These are phyloP conservation scores for Pagrus major DNA, from an alignment of 2,113 vertebrate genomes.

Conservation along the genomic window DNA sequence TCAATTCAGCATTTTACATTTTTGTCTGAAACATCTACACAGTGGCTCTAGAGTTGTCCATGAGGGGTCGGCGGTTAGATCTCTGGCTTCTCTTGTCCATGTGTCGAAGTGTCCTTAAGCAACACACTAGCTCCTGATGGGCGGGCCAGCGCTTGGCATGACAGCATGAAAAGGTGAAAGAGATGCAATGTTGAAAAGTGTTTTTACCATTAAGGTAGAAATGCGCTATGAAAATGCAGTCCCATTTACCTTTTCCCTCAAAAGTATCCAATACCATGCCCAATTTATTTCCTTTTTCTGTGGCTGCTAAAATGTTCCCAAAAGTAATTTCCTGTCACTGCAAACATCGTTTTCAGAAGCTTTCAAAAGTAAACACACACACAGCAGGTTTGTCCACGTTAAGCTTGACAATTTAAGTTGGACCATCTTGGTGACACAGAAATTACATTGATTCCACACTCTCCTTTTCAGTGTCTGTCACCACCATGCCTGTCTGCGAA, in stretches of 20 bases:
- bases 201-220: too few species aligned
- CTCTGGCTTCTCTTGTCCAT: too few species aligned
- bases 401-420: slow-evolving; percentile 32
- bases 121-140: too few species aligned
- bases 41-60: too few species aligned
- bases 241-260: slow-evolving; percentile 1
- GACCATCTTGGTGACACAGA: slow-evolving; percentile 15
- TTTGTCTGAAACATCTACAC: neutral
- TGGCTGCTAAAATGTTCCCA: slow-evolving; percentile 24
- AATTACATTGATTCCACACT: slow-evolving; percentile 39
- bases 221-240: too few species aligned
- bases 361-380: slow-evolving; percentile 17
- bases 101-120: too few species aligned
- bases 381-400: slow-evolving; percentile 3
- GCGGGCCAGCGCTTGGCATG: too few species aligned
- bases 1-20: slow-evolving; percentile 19
- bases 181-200: too few species aligned
- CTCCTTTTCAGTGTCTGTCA: slow-evolving; percentile 1
- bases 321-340: slow-evolving; percentile 21
- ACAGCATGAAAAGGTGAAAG: too few species aligned
- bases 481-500: neutral
- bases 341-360: slow-evolving; percentile 5
- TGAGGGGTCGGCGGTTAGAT: too few species aligned
- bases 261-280: neutral
- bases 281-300: neutral